Evolutionary conservation across 64 coral and sea anemone genomes (phyloP).

Genomic region (Actinia tenebrosa): DNA sequence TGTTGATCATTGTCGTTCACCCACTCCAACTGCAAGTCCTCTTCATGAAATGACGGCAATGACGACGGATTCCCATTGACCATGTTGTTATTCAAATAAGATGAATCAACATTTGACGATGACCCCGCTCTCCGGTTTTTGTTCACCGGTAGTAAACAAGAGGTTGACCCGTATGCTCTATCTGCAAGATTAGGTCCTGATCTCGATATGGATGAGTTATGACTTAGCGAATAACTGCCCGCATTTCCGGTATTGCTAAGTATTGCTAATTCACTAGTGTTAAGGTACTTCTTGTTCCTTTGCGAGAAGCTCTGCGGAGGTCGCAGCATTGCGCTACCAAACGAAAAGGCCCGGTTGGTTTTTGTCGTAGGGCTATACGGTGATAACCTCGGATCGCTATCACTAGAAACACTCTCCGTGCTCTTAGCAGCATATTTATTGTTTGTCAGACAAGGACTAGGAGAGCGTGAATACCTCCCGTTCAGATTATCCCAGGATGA

Average conservation of each 20-base stretch:
- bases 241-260: conserved; percentile 71
- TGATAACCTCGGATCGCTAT: conserved; percentile 38
- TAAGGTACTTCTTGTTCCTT: conserved; percentile 56
- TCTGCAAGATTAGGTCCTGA: conserved; percentile 43
- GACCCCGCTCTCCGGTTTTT: conserved; percentile 29
- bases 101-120: conserved; percentile 28
- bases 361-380: conserved; percentile 27
- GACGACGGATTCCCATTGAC: conserved; percentile 28
- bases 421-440: conserved; percentile 44
- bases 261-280: conserved; percentile 82
- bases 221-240: conserved; percentile 72
- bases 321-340: conserved; percentile 23
- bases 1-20: conserved; percentile 32
- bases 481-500: conserved; percentile 59
- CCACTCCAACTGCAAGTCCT: conserved; percentile 64
- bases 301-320: conserved; percentile 34
- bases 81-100: conserved; percentile 49
- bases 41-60: conserved; percentile 55
- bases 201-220: conserved; percentile 18
- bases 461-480: conserved; percentile 32
- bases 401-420: conserved; percentile 74
- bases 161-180: conserved; percentile 67
- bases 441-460: conserved; percentile 33
- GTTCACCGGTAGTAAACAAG: conserved; percentile 33
- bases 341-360: conserved; percentile 57